A percentile compares a stretch with the other conserved stretches of the same genome.
Evolutionary conservation across 2,888 invertebrate genomes (phyloP).

Genomic region (Epistrophe eligans): DNA sequence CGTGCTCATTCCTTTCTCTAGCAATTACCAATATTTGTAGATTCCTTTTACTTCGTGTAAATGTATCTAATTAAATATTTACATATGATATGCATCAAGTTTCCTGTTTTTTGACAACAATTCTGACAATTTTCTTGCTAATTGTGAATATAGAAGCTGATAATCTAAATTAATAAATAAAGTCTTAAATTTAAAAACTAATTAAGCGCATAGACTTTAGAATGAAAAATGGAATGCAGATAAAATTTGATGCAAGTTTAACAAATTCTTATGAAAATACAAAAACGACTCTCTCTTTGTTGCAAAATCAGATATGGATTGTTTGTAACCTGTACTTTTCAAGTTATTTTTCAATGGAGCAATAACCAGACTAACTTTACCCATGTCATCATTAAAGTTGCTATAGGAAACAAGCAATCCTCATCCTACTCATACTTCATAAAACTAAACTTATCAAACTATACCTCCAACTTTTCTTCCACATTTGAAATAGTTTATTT

Average conservation of each 20-base stretch:
- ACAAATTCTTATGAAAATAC: background rate
- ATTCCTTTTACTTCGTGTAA: too few relatives aligned
- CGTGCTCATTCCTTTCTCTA: too few relatives aligned
- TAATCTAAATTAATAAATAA: too few relatives aligned
- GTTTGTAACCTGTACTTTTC: background rate
- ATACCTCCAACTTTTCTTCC: background rate
- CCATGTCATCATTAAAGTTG: constrained; percentile 3
- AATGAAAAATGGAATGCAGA: background rate
- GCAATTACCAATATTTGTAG: too few relatives aligned
- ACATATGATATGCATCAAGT: too few relatives aligned
- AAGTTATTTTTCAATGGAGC: background rate
- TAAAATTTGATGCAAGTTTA: background rate
- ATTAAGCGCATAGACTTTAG: too few relatives aligned
- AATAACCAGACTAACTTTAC: constrained; percentile 4
- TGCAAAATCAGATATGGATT: background rate
- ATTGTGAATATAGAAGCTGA: too few relatives aligned
- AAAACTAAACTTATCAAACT: constrained; percentile 33
- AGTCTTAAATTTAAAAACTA: too few relatives aligned
- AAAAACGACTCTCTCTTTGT: background rate
- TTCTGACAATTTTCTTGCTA: too few relatives aligned
- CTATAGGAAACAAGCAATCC: background rate
- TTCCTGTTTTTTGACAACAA: too few relatives aligned
- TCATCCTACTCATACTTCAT: constrained; percentile 4
- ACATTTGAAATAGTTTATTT: constrained; percentile 29
- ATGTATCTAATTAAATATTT: too few relatives aligned